A percentile compares a stretch with the other conserved stretches of the same genome.
Evolutionary conservation across 2,888 invertebrate genomes (phyloP).

Genomic region (Stenoptilia bipunctidactyla): DNA sequence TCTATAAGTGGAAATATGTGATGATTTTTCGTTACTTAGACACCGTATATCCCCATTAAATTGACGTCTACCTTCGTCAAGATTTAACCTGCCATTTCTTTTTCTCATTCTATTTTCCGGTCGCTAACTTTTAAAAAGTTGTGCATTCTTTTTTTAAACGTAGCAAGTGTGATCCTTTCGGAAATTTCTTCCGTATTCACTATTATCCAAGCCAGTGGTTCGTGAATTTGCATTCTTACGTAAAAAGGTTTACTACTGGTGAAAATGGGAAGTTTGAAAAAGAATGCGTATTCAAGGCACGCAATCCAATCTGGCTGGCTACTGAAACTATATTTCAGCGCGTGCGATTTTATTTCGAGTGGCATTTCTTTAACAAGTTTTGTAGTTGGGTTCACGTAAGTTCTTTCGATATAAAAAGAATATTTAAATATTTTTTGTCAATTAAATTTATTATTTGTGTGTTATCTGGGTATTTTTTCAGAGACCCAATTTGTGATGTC

Average conservation of each 20-base stretch:
- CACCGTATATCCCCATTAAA: too few relatives aligned
- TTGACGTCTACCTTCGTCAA: neutral
- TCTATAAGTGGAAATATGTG: too few relatives aligned
- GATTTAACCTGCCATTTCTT: constrained; percentile 10
- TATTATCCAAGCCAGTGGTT: constrained; percentile 58
- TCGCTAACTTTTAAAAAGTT: constrained; percentile 32
- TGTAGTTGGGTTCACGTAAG: neutral
- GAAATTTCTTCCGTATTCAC: constrained; percentile 36
- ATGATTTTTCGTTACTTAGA: too few relatives aligned
- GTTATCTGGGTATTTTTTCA: too few relatives aligned
- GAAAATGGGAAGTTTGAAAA: neutral
- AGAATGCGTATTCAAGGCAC: constrained; percentile 50
- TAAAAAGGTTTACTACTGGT: constrained; percentile 34
- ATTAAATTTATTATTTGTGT: too few relatives aligned
- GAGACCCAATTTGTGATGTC: too few relatives aligned
- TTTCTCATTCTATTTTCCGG: constrained; percentile 37
- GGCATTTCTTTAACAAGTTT: constrained; percentile 22
- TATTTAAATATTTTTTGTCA: too few relatives aligned
- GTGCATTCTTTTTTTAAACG: constrained; percentile 1
- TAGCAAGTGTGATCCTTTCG: constrained; percentile 29
- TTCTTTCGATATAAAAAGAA: neutral
- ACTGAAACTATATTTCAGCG: neutral
- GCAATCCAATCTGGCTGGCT: constrained; percentile 46
- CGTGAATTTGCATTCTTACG: constrained; percentile 56
- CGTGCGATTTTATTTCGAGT: constrained; percentile 23